phyloP scores from a whole-genome alignment of 2,888 invertebrate species.

The Teleogryllus oceanicus region DNA sequence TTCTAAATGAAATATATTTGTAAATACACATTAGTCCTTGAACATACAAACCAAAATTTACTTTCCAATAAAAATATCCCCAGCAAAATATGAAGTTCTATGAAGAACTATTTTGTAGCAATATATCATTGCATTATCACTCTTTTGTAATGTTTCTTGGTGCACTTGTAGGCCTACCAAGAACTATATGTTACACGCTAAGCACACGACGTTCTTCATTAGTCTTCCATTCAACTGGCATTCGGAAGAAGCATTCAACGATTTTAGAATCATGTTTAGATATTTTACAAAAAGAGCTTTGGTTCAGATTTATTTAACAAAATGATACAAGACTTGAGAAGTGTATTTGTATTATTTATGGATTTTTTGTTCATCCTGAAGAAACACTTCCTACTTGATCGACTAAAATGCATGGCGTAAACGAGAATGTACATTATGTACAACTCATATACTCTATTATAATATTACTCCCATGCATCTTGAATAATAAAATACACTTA shows the following conservation, averaged over 20 bases:
- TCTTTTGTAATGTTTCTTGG: not conserved
- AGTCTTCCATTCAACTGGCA: not conserved
- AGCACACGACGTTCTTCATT: not conserved
- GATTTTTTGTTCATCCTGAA: too few relatives aligned
- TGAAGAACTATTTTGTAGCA: slow-evolving; percentile 18
- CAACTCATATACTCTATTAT: too few relatives aligned
- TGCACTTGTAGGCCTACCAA: not conserved
- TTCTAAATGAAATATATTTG: slow-evolving; percentile 9
- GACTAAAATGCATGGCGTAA: too few relatives aligned
- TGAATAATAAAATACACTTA: too few relatives aligned
- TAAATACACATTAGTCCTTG: slow-evolving; percentile 5
- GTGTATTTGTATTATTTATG: too few relatives aligned
- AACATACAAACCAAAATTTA: not conserved
- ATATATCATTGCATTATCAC: not conserved
- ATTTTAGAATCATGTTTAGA: not conserved
- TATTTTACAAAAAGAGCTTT: too few relatives aligned
- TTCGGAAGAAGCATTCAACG: not conserved
- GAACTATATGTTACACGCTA: not conserved
- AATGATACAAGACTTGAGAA: too few relatives aligned
- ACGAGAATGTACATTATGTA: too few relatives aligned
- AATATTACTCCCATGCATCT: too few relatives aligned
- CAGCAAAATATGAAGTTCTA: not conserved
- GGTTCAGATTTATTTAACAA: too few relatives aligned
- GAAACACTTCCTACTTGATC: too few relatives aligned
- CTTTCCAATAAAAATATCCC: not conserved